Base-by-base conservation (phyloP, 2,113 vertebrate species). In the Sapajus apella region DNA sequence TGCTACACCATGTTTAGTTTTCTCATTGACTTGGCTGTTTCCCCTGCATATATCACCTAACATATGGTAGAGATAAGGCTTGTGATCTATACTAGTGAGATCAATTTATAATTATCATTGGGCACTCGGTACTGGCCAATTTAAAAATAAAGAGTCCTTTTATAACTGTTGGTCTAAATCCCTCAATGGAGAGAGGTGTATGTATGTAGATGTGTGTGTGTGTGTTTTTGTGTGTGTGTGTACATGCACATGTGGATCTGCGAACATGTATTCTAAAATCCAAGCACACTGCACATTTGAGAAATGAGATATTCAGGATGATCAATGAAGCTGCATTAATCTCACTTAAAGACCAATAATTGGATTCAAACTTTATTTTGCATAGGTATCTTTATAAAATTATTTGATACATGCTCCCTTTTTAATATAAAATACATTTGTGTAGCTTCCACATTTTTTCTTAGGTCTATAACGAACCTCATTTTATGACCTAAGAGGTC, bases 331-430 rank as follows among this genome's bases (percentile, higher is more conserved):
- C 27, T 87, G 45, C 50, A 84, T 73, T 80, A 92, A 92, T 45
- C 35, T 92, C 30, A 9, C 82, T 64, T 86, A 93, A 70, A 27
- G 61, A 84, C 23, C 35, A 56, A 75, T 7, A 70, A 75, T 81
- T 79, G 68, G 25, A 84, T 87, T 47, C 37, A 68, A 84, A 75
- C 11, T 75, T 96, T 75, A 87, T 68, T 96, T 92, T 91, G 2
- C 87, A 93, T 32, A 96, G 17, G 13, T 61, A 73, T 35, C 5
- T 87, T 93, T 91, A 64, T 73, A 93, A 93, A 97, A 93, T 81
- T 50, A 61, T 79, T 73, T 82, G 45, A 58, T 61, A 16, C 79
- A 17, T 73, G 47, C 35, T 92, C 12, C 27, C 9, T 2, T 64
- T 96, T 55, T 52, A 90, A 91, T 68, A 6, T 45, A 84, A 90